Base-by-base conservation (phyloP, 2,888 invertebrate genomes). In the Charanyca ferruginea region DNA sequence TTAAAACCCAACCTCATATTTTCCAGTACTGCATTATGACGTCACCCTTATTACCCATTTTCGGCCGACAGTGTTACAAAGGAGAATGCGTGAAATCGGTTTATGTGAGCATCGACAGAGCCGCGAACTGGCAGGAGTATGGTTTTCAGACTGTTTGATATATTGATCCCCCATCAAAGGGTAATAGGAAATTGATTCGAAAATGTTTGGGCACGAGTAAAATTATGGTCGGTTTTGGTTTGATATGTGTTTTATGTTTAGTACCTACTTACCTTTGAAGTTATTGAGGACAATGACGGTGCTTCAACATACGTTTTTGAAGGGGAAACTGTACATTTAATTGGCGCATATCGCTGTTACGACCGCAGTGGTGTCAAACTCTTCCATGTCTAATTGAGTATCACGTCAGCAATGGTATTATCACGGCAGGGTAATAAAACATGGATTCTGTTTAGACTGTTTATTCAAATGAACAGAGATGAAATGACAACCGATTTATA, bases 11-110 rank as follows among this genome's bases (percentile, higher is more conserved):
- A 5, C 32, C 13, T n/a, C 9, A 35, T 23, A 64, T 20, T 6
- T 3, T 6, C 8, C 8, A 23, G 11, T 6, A 28, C 49, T 5
- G 20, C 66, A 28, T 42, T 59, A 51, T 78, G 42, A 48, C 51
- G 22, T 52, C 23, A 60, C 22, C 59, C 52, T 66, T 73, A 73
- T 6, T 13, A 4, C 8, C 9, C 9, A 52, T 73, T 78, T 78
- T 60, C 25, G 25, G 47, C 47, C 59, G 8, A 41, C 52, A 22
- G 47, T 48, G n/a, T 41, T 35, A n/a, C 8, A 25, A 57, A 25
- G 48, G 45, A 55, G 38, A 60, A 78, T 78, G 74, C 74, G 52
- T 78, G 79, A 73, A 64, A 79, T 78, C 69, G 55, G 81, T 78
- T 79, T 78, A 81, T 70, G 66, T 49, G 65, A 81, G 64, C 65